Evolutionary conservation across 1,140 invertebrate species (phyloP), one percentile per base, ranked within the genome.

Genomic region (Bombus vancouverensis): DNA sequence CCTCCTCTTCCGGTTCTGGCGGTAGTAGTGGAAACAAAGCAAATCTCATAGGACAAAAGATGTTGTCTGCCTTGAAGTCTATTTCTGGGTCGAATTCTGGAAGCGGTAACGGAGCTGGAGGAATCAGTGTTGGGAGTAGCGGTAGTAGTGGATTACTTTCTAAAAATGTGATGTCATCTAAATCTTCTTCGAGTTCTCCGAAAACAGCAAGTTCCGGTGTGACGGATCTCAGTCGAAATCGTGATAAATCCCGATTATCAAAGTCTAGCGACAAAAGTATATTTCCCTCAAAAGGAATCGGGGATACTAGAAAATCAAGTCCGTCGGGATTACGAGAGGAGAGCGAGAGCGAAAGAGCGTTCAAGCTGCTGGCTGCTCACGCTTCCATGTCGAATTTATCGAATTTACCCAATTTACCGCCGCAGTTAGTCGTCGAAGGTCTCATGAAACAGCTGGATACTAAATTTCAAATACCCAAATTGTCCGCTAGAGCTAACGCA

Each of bases 401-500:
- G 3, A 96, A 94, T 84, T 95, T 96, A 80, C 92, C 95, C 0
- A 91, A 92, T 13, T 85, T 95, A 37, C 92, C 95, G 9, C 92
- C 95, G 0, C 95, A 95, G 42, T 80, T 96, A 0, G 95, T 97
- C 57, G 96, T 97, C 86, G 97, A 97, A 91, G 97, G 97, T 28
- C 94, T 97, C 32, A 97, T 97, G 70, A 98, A 98, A 89, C 96
- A 97, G 34, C 93, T 98, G 15, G 97, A 98, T 91, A 97, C 97
- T 2, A 98, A 98, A 92, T 98, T 98, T 95, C 97, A 98, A 95
- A 98, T 98, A 91, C 98, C 98, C 0, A 98, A 98, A 94, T 92
- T 98, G 76, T 97, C 97, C 0, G 96, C 96, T 0, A 92, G 96
- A n/a, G 93, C 93, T 25, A 93, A 95, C 44, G 92, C 87, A 0